Conservation (phyloP, 2,113 vertebrate genomes). For the Pachyramphus minor region DNA sequence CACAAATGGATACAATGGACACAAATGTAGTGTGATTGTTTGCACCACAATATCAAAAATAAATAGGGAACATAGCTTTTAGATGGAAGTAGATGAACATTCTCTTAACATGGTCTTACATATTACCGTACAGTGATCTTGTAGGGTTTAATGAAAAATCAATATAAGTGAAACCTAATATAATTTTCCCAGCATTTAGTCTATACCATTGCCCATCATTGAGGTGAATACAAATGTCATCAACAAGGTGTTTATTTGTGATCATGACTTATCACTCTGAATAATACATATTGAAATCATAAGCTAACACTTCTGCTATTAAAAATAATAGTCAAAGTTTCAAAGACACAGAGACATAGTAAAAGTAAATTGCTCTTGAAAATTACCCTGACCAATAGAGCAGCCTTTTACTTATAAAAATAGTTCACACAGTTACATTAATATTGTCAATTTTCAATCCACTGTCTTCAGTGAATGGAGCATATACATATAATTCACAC, state of each 20-base stretch:
- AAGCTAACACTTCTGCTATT: not conserved
- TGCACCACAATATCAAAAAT: not conserved
- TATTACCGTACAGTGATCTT: not conserved
- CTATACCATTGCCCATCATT: not conserved
- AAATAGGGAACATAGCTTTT: not conserved
- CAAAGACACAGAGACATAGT: not conserved
- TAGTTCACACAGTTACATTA: not conserved
- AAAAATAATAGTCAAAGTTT: not conserved
- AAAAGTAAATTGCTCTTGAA: not conserved
- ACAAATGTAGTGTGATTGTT: not conserved
- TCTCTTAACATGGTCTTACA: not conserved
- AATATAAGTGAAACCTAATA: not conserved
- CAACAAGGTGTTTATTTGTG: constrained; percentile 9
- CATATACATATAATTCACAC: not conserved
- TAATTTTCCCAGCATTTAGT: not conserved
- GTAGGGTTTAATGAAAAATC: constrained; percentile 2
- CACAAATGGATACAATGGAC: not conserved
- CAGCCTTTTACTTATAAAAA: not conserved
- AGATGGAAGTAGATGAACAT: not conserved
- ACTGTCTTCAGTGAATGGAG: not conserved
- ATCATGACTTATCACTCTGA: not conserved
- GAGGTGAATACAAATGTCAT: not conserved
- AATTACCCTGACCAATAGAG: not conserved
- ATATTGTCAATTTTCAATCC: not conserved
- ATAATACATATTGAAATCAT: not conserved